phyloP scores from a whole-genome alignment of 2,888 invertebrate genomes.

The Rhorus exstirpatorius region DNA sequence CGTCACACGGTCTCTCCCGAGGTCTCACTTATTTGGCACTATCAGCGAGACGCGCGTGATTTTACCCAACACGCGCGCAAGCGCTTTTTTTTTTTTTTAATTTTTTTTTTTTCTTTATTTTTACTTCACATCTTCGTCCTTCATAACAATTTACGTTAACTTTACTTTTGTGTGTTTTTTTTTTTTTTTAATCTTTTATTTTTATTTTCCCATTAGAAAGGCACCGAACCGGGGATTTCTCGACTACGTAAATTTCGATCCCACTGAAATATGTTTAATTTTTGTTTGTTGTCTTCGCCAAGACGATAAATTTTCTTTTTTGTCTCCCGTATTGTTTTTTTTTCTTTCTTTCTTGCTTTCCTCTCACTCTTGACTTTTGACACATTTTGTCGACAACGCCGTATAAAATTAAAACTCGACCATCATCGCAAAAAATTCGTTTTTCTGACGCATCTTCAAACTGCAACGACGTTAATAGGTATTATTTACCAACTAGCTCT shows the following conservation, averaged over 20 bases:
- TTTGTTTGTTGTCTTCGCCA: conserved; percentile 49
- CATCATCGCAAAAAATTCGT: conserved; percentile 77
- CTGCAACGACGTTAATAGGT: conserved; percentile 85
- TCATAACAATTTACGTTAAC: conserved; percentile 69
- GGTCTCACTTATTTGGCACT: conserved; percentile 86
- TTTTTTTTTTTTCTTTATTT: conserved; percentile 63
- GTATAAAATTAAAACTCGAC: conserved; percentile 83
- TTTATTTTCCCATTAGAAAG: conserved; percentile 81
- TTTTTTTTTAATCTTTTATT: conserved; percentile 65
- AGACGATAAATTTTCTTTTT: conserved; percentile 10
- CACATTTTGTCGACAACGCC: conserved; percentile 73
- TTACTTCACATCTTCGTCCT: conserved; percentile 43
- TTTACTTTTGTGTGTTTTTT: conserved; percentile 60
- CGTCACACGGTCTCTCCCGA: conserved; percentile 75
- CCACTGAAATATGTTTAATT: conserved; percentile 82
- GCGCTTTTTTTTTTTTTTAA: conserved; percentile 67
- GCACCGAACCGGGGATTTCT: conserved; percentile 85
- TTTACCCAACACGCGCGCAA: conserved; percentile 56
- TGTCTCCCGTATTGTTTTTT: conserved; percentile 16
- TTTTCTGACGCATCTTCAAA: conserved; percentile 85
- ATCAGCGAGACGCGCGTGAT: conserved; percentile 75
- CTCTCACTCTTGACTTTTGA: conserved; percentile 20
- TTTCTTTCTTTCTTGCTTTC: conserved; percentile 24
- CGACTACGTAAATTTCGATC: conserved; percentile 77
- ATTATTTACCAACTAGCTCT: conserved; percentile 85